These are phyloP conservation scores for mouse (Mus musculus) DNA, from an alignment of 2,113 vertebrate species.

Conservation along the genomic window GRCm39 chr8:67127501-67128000, in stretches of 20 bases:
- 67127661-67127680: background rate
- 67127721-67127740: background rate
- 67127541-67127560: background rate
- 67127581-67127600: background rate
- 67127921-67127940: background rate
- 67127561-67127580: background rate
- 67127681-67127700: background rate
- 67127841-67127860: background rate
- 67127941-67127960: background rate
- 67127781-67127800: background rate
- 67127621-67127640: slow-evolving; percentile 2
- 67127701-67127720: background rate
- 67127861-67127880: background rate
- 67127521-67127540: background rate
- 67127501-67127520: background rate
- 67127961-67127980: background rate
- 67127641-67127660: background rate
- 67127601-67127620: background rate
- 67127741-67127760: background rate
- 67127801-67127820: background rate
- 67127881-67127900: background rate
- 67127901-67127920: background rate
- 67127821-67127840: background rate
- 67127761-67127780: background rate
- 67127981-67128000: background rate